Conservation (phyloP, 2,113 vertebrate species). For the Oncorhynchus nerka region DNA sequence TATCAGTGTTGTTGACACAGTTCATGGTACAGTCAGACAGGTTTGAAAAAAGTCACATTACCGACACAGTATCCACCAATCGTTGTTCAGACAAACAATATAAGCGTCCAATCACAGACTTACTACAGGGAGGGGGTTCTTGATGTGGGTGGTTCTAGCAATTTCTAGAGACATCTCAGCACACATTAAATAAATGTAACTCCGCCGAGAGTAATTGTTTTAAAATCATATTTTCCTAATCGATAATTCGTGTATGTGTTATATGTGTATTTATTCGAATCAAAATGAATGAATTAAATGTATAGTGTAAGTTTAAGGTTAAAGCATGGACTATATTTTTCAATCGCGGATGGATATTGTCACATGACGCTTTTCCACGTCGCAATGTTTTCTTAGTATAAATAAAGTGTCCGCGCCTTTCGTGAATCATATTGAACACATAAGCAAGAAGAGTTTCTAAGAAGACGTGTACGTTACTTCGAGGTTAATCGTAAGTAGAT, state of each 20-base stretch:
- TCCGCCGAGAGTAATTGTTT: conserved; percentile 6
- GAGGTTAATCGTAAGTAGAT: not conserved
- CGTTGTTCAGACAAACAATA: conserved; percentile 63
- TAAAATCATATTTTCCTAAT: not conserved
- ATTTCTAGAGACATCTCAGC: conserved; percentile 47
- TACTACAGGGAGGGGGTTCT: not conserved
- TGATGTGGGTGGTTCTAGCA: conserved; percentile 55
- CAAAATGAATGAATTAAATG: not conserved
- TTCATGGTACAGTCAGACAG: not conserved
- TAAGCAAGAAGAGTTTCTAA: no score
- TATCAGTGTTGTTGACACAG: not conserved
- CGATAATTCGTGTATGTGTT: not conserved
- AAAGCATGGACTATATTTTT: not conserved
- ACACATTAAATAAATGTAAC: conserved; percentile 10
- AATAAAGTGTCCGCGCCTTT: not conserved
- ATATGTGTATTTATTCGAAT: not conserved
- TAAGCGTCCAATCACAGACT: conserved; percentile 60
- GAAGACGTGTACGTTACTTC: no score
- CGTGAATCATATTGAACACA: not conserved
- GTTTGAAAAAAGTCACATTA: not conserved
- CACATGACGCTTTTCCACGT: conserved; percentile 23
- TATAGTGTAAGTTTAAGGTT: not conserved
- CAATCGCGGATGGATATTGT: conserved; percentile 28
- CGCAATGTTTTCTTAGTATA: conserved; percentile 30
- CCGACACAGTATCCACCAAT: conserved; percentile 27